These are phyloP conservation scores for Macrobrachium nipponense DNA, from an alignment of 1,140 invertebrate species.

Conservation along the genomic window DNA sequence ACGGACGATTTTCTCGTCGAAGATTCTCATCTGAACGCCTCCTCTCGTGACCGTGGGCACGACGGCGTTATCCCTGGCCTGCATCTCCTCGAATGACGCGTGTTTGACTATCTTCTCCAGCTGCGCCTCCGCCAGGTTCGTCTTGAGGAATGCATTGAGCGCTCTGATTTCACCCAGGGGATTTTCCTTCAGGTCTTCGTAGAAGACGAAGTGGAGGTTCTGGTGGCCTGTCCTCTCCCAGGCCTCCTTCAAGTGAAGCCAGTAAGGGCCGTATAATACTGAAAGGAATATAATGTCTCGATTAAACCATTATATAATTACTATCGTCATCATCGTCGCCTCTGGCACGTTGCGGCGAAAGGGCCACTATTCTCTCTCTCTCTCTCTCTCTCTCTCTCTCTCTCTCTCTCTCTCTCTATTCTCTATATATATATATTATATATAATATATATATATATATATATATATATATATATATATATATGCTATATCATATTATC, in stretches of 20 bases:
- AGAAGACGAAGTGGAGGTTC: constrained; percentile 63
- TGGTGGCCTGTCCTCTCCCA: constrained; percentile 61
- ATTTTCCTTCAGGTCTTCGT: constrained; percentile 69
- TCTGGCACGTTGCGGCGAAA: too few species aligned
- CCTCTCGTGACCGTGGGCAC: background rate
- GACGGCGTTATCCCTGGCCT: background rate
- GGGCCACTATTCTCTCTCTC: too few species aligned
- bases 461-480: too few species aligned
- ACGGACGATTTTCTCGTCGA: background rate
- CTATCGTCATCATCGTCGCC: too few species aligned
- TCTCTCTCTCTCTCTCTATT: too few species aligned
- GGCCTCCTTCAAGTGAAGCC: constrained; percentile 58
- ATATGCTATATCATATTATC: too few species aligned
- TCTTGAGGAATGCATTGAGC: constrained; percentile 80
- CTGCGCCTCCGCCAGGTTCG: constrained; percentile 76
- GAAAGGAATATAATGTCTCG: background rate
- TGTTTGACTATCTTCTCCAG: constrained; percentile 72
- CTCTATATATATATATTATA: too few species aligned
- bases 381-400: too few species aligned
- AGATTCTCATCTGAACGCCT: background rate
- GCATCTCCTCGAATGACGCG: background rate
- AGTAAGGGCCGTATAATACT: constrained; percentile 60
- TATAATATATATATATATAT: too few species aligned
- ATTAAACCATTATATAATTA: background rate
- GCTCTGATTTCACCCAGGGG: constrained; percentile 74